phyloP scores from a whole-genome alignment of 2,113 vertebrate genomes.

The Hyaena hyaena region DNA sequence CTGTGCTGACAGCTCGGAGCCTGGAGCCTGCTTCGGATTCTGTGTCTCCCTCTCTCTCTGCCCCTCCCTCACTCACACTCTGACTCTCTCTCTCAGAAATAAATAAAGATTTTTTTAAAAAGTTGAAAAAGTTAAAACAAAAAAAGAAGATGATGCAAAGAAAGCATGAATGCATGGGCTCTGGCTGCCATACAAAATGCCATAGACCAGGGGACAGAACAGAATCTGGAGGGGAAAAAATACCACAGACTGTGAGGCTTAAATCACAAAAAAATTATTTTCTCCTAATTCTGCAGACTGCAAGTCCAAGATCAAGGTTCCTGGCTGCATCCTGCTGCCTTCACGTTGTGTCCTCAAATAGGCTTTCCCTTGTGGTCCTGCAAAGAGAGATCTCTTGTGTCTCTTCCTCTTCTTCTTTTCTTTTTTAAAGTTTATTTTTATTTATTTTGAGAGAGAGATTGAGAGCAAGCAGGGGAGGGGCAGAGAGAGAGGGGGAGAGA shows the following conservation, averaged over 20 bases:
- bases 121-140: not conserved
- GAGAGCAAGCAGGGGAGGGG: no score
- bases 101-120: not conserved
- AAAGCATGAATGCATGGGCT: not conserved
- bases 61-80: no score
- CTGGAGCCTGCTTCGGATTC: no score
- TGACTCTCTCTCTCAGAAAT: no score
- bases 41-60: no score
- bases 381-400: rapidly evolving
- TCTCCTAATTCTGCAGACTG: not conserved
- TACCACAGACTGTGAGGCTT: not conserved
- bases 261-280: not conserved
- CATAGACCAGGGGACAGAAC: not conserved
- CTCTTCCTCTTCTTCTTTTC: not conserved
- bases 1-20: no score
- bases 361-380: not conserved
- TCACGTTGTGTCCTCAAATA: not conserved
- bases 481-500: no score
- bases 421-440: no score
- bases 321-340: not conserved
- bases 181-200: not conserved
- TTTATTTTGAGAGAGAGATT: no score
- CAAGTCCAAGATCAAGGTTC: not conserved
- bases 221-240: not conserved
- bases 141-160: not conserved